Evolutionary conservation across 2,888 invertebrate genomes (phyloP), one percentile per base, ranked within the genome.

Genomic region (Villa cingulata): DNA sequence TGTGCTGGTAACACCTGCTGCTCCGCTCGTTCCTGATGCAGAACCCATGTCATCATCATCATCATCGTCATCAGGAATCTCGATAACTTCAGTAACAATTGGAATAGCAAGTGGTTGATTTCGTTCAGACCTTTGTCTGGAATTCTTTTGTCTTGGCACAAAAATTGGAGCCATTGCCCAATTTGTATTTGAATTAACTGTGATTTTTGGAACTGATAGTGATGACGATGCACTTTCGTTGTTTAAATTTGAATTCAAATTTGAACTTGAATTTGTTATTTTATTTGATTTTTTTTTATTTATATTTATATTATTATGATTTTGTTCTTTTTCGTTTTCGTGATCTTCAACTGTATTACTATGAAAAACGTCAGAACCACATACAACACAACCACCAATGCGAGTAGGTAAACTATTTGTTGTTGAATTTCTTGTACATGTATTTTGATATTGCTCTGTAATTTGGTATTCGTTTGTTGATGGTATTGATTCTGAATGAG

Each of bases 131-230:
- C n/a, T n/a, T n/a, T n/a, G n/a, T n/a, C n/a, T n/a, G n/a, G n/a
- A n/a, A 23, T 23, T 23, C 29, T 44, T 41, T 17, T 5, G n/a
- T 39, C 60, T 59, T 46, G 67, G 67, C 51, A 67, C 60, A 57
- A 67, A 67, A 37, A 60, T 54, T 12, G 68, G 65, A 17, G 67
- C 67, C 53, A 66, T 62, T 4, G 47, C 64, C 68, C 68, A 67
- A 51, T 27, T 42, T 27, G 27, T 42, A 17, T 39, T 38, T n/a
- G 38, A 43, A 12, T 14, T 43, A 15, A 18, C 7, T 18, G 17
- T 18, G 7, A 14, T 39, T 20, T 14, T n/a, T 32, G 12, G 4
- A 12, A 12, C 12, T 32, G 3, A 12, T 12, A 12, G 3, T 12
- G 9, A 9, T 32, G 9, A 3, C 1, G 29, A 12, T 4, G 29